A percentile compares a stretch with the other conserved stretches of the same genome.
These are phyloP conservation scores for Anguilla obscura DNA, from an alignment of 2,797 vertebrate genomes.

Conservation along the genomic window DNA sequence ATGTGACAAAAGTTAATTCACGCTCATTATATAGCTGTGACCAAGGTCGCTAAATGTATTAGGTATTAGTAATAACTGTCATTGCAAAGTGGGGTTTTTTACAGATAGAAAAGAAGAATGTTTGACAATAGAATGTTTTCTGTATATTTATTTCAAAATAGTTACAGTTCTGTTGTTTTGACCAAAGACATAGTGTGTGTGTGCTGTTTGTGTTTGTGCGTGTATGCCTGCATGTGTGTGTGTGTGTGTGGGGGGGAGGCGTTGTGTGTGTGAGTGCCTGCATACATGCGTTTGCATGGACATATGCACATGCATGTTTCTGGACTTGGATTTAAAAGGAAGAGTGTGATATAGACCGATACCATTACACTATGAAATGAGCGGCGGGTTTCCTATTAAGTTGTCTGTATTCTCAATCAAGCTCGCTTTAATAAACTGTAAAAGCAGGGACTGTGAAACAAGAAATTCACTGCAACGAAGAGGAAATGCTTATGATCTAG, in stretches of 20 bases:
- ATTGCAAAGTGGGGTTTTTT: neutral
- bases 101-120: neutral
- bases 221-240: neutral
- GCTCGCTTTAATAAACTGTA: neutral
- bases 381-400: neutral
- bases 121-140: neutral
- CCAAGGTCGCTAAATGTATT: neutral
- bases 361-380: neutral
- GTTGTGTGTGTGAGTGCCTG: neutral
- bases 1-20: too few relatives aligned
- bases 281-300: neutral
- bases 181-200: neutral
- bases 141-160: neutral
- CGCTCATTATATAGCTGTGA: neutral
- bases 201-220: neutral
- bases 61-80: neutral
- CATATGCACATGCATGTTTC: neutral
- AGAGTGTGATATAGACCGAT: neutral
- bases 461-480: neutral
- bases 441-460: neutral
- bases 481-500: slow-evolving; percentile 9
- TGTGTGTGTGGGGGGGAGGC: neutral
- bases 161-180: neutral
- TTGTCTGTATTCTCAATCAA: neutral
- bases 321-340: neutral